Conservation (phyloP, 2,797 vertebrate genomes). For the Gallinago solitaria region DNA sequence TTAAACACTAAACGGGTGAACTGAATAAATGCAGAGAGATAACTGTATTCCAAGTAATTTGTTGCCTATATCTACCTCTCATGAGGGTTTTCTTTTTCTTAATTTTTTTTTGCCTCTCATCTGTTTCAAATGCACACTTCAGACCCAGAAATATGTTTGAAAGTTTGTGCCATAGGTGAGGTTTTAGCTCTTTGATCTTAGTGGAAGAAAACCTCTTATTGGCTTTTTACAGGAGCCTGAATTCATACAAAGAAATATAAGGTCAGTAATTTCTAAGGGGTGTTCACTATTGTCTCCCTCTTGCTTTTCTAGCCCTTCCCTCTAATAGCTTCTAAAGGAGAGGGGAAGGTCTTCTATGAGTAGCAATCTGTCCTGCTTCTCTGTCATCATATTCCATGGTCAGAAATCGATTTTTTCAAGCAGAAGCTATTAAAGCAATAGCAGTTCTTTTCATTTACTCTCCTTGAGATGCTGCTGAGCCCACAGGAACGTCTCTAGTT, state of each 20-base stretch:
- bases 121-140: neutral
- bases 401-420: neutral
- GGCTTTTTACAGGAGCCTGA: neutral
- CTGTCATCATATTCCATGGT: neutral
- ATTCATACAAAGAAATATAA: neutral
- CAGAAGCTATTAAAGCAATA: neutral
- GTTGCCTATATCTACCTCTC: neutral
- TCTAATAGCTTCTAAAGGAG: neutral
- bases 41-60: neutral
- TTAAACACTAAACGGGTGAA: neutral
- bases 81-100: neutral
- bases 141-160: neutral
- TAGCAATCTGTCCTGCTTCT: neutral
- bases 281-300: neutral
- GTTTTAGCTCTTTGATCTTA: neutral
- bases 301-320: neutral
- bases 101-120: neutral
- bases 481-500: neutral
- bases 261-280: neutral
- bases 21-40: neutral
- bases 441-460: neutral
- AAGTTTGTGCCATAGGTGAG: neutral
- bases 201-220: neutral
- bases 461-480: neutral
- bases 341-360: neutral